phyloP scores from a whole-genome alignment of 2,888 invertebrate species.

The Heliconius ethilla region DNA sequence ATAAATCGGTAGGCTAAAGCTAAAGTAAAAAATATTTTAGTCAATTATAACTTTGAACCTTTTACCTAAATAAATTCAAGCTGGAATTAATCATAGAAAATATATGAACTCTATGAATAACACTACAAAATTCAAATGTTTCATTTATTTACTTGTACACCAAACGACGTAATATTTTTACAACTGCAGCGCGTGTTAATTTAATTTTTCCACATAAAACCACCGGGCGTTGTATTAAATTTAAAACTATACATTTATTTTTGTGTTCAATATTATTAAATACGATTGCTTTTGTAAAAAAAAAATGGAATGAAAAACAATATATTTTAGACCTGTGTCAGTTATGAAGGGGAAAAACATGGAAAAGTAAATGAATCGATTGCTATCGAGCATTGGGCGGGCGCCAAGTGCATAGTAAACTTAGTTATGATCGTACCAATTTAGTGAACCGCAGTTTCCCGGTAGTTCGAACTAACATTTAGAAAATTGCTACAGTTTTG shows the following conservation, averaged over 20 bases:
- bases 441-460: constrained; percentile 36
- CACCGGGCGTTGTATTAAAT: not conserved
- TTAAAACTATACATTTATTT: not conserved
- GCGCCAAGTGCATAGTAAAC: constrained; percentile 74
- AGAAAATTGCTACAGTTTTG: constrained; percentile 31
- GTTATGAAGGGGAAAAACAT: constrained; percentile 49
- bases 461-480: constrained; percentile 34
- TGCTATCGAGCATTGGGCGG: constrained; percentile 69
- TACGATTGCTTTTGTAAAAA: constrained; percentile 1
- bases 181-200: constrained; percentile 3
- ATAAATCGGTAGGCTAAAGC: too few species aligned
- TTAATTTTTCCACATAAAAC: constrained; percentile 5
- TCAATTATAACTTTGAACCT: not conserved
- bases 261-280: not conserved
- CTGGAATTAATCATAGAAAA: not conserved
- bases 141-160: constrained; percentile 6
- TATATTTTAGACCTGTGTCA: constrained; percentile 8
- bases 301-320: not conserved
- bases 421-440: constrained; percentile 56
- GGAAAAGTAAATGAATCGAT: constrained; percentile 65
- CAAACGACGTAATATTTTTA: not conserved
- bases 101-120: not conserved
- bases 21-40: too few species aligned
- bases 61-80: not conserved
- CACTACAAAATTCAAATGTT: not conserved